Evolutionary conservation across 2,888 invertebrate genomes (phyloP).

Genomic region (Pristionchus fissidentatus): DNA sequence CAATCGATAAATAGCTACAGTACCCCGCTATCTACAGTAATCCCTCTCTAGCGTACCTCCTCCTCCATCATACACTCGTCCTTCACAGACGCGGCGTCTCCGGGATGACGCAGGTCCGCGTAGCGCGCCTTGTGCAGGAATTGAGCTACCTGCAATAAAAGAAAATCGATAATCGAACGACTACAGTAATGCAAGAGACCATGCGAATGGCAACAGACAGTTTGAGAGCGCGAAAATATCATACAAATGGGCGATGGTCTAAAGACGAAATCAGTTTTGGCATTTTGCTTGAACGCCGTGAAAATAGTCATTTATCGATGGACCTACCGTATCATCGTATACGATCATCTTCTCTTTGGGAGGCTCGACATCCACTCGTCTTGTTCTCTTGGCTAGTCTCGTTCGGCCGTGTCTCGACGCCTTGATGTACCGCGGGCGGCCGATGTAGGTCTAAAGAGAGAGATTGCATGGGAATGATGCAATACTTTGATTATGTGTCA

Average conservation of each 20-base stretch:
- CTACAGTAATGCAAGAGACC: not conserved
- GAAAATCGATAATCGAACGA: not conserved
- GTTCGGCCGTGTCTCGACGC: slow-evolving; percentile 23
- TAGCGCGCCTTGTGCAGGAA: not conserved
- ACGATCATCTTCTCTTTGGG: slow-evolving; percentile 32
- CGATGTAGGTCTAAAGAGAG: slow-evolving; percentile 19
- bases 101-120: not conserved
- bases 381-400: not conserved
- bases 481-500: not conserved
- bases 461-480: not conserved
- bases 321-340: slow-evolving; percentile 36
- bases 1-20: too few species aligned
- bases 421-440: slow-evolving; percentile 46
- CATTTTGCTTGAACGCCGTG: too few species aligned
- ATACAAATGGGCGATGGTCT: too few species aligned
- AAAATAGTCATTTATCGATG: not conserved
- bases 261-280: not conserved
- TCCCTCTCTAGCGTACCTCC: slow-evolving; percentile 31
- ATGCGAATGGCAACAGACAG: too few species aligned
- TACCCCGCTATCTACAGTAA: too few species aligned
- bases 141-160: not conserved
- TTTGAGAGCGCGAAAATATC: too few species aligned
- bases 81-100: not conserved
- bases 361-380: not conserved
- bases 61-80: not conserved